Conservation (phyloP, 2,797 vertebrate genomes). For the Rhynchotus rufescens region DNA sequence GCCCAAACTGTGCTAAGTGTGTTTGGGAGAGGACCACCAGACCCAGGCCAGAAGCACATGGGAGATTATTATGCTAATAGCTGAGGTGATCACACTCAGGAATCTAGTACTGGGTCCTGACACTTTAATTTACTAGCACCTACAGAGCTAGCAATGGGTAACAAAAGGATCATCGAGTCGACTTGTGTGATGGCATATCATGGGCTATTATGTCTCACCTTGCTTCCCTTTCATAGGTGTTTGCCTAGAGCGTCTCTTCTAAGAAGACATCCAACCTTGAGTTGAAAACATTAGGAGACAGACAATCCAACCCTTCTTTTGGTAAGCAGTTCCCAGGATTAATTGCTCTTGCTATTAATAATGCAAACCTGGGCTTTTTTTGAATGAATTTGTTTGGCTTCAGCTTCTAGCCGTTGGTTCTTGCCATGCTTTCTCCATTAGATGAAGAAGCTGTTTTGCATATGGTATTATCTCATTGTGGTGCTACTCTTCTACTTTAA, state of each 20-base stretch:
- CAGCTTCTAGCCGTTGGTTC: slow-evolving; percentile 45
- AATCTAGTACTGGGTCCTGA: not conserved
- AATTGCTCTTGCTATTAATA: slow-evolving; percentile 67
- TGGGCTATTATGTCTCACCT: slow-evolving; percentile 31
- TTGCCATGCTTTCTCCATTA: slow-evolving; percentile 33
- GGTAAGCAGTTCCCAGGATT: slow-evolving; percentile 69
- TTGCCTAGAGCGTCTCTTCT: slow-evolving; percentile 60
- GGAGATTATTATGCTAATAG: not conserved
- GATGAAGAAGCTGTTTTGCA: slow-evolving; percentile 66
- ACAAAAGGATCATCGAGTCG: slow-evolving; percentile 31
- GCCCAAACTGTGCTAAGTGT: not conserved
- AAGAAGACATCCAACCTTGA: slow-evolving; percentile 66
- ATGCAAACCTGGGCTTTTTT: slow-evolving; percentile 65
- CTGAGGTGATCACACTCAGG: not conserved
- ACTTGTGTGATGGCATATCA: slow-evolving; percentile 11
- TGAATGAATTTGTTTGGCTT: slow-evolving; percentile 57
- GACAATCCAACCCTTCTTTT: slow-evolving; percentile 47
- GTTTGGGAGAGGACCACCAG: not conserved
- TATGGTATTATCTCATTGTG: slow-evolving; percentile 37
- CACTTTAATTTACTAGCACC: not conserved
- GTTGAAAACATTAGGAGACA: slow-evolving; percentile 66
- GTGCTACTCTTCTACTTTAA: slow-evolving; percentile 40
- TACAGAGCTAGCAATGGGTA: not conserved
- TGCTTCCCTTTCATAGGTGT: slow-evolving; percentile 36
- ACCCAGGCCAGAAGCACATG: not conserved